Conservation (phyloP, 2,797 vertebrate genomes). For the Muscicapa comitata region DNA sequence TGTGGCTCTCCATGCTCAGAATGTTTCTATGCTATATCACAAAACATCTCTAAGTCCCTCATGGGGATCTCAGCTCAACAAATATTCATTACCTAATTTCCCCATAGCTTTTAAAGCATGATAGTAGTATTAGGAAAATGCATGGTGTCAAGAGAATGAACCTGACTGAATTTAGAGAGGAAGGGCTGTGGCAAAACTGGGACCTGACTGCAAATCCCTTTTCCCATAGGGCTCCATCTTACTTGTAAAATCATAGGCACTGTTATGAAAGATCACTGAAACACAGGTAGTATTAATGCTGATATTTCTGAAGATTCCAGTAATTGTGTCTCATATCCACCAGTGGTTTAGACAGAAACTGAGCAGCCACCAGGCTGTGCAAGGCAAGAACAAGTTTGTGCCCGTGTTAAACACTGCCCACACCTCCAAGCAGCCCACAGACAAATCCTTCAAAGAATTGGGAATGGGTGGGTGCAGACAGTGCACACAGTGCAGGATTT, state of each 20-base stretch:
- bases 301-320: background rate
- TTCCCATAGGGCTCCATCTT: background rate
- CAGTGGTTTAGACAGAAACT: background rate
- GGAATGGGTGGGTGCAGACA: rapidly evolving
- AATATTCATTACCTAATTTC: background rate
- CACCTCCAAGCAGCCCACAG: background rate
- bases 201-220: background rate
- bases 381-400: background rate
- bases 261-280: background rate
- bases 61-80: background rate
- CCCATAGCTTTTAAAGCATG: background rate
- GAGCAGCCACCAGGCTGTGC: background rate
- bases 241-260: background rate
- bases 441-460: rapidly evolving
- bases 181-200: background rate
- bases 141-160: background rate
- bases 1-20: background rate
- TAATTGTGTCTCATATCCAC: background rate
- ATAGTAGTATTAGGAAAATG: background rate
- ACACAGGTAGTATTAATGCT: background rate
- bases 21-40: rapidly evolving
- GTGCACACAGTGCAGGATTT: rapidly evolving
- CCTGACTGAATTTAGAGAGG: background rate
- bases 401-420: background rate
- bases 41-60: background rate